Evolutionary conservation across 2,113 vertebrate species (phyloP), one percentile per base, ranked within the genome.

Genomic region (Heliornis fulica): DNA sequence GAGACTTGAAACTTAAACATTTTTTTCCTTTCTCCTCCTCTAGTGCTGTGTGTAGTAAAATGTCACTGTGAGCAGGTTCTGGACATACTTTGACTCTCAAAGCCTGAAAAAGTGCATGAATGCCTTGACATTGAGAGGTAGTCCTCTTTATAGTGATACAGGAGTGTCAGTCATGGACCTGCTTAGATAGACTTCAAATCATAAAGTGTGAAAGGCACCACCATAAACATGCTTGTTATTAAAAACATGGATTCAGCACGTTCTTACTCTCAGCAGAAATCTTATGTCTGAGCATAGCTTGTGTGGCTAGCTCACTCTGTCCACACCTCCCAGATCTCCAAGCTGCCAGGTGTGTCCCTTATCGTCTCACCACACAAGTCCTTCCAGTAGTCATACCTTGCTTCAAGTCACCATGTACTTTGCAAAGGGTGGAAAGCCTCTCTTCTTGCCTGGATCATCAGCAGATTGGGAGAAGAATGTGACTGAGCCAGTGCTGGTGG

Each of bases 301-400:
- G 36, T 23, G n/a, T 15, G 21, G 14, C 41, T 0, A 0, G 26
- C 46, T 71, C 7, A 3, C 13, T 2, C 7, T 4, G 3, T 17
- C 17, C 11, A 2, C 0, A 1, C 16, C 18, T 70, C 28, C 50
- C 16, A 3, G 20, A 15, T 46, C 29, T 76, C 34, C 20, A 31
- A 17, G 51, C 43, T 89, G 63, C 59, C 50, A 19, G 26, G 13
- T 41, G 26, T 64, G 45, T 65, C 53, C 46, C 63, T 82, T 48
- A 15, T 19, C 0, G 1, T 19, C 22, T 86, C 71, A 15, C 48
- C 34, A 19, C 0, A 0, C 3, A 7, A 29, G 11, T 20, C 45
- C 63, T 74, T 56, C 29, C 54, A 72, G 63, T n/a, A 56, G 50
- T 20, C 10, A 2, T 0, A 1, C 9, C 23, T n/a, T 61, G 59